Base-by-base conservation (phyloP, 2,797 vertebrate species). In the Eulemur rubriventer region DNA sequence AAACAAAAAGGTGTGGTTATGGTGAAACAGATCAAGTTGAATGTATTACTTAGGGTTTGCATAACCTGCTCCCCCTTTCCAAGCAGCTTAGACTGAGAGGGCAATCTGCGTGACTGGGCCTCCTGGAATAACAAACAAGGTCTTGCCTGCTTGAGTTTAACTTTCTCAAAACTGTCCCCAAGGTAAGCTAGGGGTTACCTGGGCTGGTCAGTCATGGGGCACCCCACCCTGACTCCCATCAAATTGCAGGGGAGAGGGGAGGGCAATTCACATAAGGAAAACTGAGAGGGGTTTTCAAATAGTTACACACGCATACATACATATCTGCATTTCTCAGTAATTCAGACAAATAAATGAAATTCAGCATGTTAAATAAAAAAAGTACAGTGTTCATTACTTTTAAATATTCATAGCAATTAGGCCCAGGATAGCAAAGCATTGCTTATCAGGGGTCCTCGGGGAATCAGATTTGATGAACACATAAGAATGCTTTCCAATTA, bases 401-500 rank as follows among this genome's bases (percentile, higher is more conserved):
- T 52, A 91, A 96, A 83, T 85, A 86, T n/a, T 80, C n/a, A 67
- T 22, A 89, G 28, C 57, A 93, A n/a, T 73, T 91, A 91, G 75
- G 80, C 14, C 33, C 38, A 89, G 38, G 72, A 95, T 81, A 90
- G 92, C 35, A 70, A 69, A 93, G 30, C 38, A 18, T 38, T 75
- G 61, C 67, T 61, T 82, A 85, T 55, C 61, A 61, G 52, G 48
- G 61, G 28, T 80, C 92, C 43, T 0, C 14, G 70, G 90, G 90
- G 89, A 90, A 61, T 73, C 18, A 33, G 30, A 43, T 41, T 78
- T 88, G 81, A 88, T 79, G 61, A 93, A 50, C 72, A 78, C 12
- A 8, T 76, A 89, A 92, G 80, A 88, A 96, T 96, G 84, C 26
- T 86, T 96, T 92, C 87, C 80, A 88, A 96, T 97, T 75, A 97